phyloP scores from a whole-genome alignment of 2,888 invertebrate genomes.

The Lasioglossum figueresi region DNA sequence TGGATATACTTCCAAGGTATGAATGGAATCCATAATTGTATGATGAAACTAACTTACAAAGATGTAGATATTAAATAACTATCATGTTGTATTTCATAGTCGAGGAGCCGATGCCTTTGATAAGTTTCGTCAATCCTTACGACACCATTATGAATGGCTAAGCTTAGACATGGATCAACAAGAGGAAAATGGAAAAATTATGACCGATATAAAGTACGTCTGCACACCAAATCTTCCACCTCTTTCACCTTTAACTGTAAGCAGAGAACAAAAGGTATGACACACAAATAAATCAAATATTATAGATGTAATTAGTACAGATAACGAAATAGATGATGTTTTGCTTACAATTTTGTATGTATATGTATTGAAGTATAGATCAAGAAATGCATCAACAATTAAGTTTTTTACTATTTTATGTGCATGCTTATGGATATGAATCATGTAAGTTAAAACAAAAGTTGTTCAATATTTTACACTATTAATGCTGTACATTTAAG shows the following conservation, averaged over 20 bases:
- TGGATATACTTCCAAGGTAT: constrained; percentile 79
- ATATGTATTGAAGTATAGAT: neutral
- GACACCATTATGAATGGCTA: constrained; percentile 86
- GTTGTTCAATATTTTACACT: constrained; percentile 16
- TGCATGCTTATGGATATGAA: constrained; percentile 60
- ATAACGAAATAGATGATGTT: neutral
- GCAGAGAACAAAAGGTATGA: constrained; percentile 77
- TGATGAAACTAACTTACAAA: neutral
- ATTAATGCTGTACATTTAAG: neutral
- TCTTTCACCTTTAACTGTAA: constrained; percentile 77
- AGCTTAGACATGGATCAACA: constrained; percentile 84
- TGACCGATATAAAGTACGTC: constrained; percentile 50
- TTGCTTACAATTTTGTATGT: neutral
- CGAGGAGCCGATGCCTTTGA: constrained; percentile 84
- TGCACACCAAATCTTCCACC: constrained; percentile 76
- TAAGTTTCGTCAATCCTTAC: constrained; percentile 85
- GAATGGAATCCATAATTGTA: neutral
- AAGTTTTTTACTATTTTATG: constrained; percentile 49
- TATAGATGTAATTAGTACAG: neutral
- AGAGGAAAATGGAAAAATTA: constrained; percentile 54
- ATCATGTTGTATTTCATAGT: constrained; percentile 53
- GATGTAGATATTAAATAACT: neutral
- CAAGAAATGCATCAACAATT: constrained; percentile 9
- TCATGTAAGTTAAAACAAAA: constrained; percentile 57
- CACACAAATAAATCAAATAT: neutral